These are phyloP conservation scores for Tineola bisselliella DNA, from an alignment of 2,888 invertebrate species.

Conservation along the genomic window DNA sequence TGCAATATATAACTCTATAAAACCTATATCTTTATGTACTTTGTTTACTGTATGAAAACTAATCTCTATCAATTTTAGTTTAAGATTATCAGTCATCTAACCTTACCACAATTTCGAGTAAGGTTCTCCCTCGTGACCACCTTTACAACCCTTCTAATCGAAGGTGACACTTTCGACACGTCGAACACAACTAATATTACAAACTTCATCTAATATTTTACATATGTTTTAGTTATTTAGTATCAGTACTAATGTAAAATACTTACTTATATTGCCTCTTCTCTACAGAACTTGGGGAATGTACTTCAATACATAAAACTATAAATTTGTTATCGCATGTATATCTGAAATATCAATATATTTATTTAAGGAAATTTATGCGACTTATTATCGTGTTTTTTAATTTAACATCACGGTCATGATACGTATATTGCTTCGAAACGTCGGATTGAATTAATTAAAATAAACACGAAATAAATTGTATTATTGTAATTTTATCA, in stretches of 20 bases:
- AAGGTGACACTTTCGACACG: not conserved
- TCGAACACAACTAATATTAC: not conserved
- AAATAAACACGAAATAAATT: too few species aligned
- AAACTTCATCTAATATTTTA: too few species aligned
- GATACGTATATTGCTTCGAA: too few species aligned
- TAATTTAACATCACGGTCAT: too few species aligned
- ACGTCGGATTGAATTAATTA: too few species aligned
- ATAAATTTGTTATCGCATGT: slow-evolving; percentile 44
- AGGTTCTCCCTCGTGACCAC: not conserved
- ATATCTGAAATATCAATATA: slow-evolving; percentile 29
- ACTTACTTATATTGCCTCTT: not conserved
- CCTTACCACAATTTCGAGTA: not conserved
- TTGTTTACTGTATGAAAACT: not conserved
- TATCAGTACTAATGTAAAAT: too few species aligned
- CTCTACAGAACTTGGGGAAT: not conserved
- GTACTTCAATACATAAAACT: slow-evolving; percentile 42
- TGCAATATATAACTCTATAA: too few species aligned
- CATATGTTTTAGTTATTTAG: too few species aligned
- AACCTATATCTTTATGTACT: too few species aligned
- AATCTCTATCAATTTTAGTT: not conserved
- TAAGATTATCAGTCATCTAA: not conserved
- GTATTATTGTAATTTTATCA: too few species aligned
- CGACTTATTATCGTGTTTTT: too few species aligned
- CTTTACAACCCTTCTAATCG: not conserved
- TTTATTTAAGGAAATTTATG: too few species aligned